Conservation (phyloP, 2,888 invertebrate genomes). For the Ochropleura plecta region DNA sequence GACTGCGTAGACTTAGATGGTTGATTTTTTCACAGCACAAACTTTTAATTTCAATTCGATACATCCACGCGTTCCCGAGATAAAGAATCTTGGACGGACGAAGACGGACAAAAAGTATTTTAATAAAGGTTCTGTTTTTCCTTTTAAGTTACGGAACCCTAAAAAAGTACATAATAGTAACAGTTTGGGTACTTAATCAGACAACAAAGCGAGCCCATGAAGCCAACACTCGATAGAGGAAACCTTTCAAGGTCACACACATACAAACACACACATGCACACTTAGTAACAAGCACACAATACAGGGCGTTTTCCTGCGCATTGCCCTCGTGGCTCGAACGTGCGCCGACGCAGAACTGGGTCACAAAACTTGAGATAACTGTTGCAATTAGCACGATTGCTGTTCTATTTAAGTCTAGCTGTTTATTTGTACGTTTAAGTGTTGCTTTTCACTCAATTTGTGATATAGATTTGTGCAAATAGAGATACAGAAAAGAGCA, state of each 20-base stretch:
- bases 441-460: background rate
- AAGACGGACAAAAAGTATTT: too few species aligned
- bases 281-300: slow-evolving; percentile 12
- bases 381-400: slow-evolving; percentile 38
- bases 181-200: background rate
- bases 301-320: slow-evolving; percentile 60
- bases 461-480: background rate
- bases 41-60: too few species aligned
- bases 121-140: too few species aligned
- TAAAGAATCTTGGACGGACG: too few species aligned
- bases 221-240: background rate
- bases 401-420: slow-evolving; percentile 24
- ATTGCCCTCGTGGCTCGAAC: slow-evolving; percentile 54
- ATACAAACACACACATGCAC: slow-evolving; percentile 3
- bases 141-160: too few species aligned
- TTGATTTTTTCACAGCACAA: too few species aligned
- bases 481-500: background rate
- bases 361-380: slow-evolving; percentile 60
- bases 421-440: slow-evolving; percentile 13
- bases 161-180: too few species aligned
- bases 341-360: slow-evolving; percentile 52
- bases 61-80: too few species aligned
- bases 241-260: slow-evolving; percentile 35
- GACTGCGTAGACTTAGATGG: too few species aligned
- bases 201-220: slow-evolving; percentile 25